phyloP scores from a whole-genome alignment of 2,888 invertebrate species.

The Drosophila flavopinicola region DNA sequence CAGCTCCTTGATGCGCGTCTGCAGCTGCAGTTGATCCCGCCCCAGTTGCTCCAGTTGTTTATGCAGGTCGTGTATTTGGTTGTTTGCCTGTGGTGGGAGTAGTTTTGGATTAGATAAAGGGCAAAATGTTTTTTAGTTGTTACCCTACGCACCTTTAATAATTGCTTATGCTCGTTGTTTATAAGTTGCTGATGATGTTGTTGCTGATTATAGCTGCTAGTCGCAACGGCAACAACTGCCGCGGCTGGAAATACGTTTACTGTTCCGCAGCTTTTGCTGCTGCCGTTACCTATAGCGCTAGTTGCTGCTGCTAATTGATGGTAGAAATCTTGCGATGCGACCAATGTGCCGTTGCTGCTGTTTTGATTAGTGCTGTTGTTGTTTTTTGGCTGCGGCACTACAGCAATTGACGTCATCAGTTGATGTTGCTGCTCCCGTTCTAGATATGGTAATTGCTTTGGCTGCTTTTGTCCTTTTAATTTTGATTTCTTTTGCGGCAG shows the following conservation, averaged over 20 bases:
- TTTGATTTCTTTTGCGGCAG: constrained; percentile 80
- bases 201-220: constrained; percentile 77
- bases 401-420: constrained; percentile 73
- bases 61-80: constrained; percentile 87
- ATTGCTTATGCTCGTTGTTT: constrained; percentile 78
- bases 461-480: constrained; percentile 82
- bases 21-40: constrained; percentile 88
- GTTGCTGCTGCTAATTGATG: constrained; percentile 72
- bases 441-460: constrained; percentile 76
- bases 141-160: constrained; percentile 70
- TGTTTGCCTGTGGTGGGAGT: constrained; percentile 75
- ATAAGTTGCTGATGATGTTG: constrained; percentile 73
- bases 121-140: background rate
- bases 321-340: constrained; percentile 70
- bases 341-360: constrained; percentile 54
- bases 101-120: background rate
- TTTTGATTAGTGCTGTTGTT: constrained; percentile 49
- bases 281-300: constrained; percentile 14
- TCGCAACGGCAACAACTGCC: constrained; percentile 77
- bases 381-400: constrained; percentile 49
- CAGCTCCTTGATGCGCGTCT: constrained; percentile 87
- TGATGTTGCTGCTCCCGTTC: constrained; percentile 51
- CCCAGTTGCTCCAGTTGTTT: constrained; percentile 87
- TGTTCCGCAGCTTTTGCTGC: constrained; percentile 28
- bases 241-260: constrained; percentile 65